Evolutionary conservation across 2,113 vertebrate species (phyloP), one percentile per base, ranked within the genome.

Genomic region (Psittacula cyanocephala): DNA sequence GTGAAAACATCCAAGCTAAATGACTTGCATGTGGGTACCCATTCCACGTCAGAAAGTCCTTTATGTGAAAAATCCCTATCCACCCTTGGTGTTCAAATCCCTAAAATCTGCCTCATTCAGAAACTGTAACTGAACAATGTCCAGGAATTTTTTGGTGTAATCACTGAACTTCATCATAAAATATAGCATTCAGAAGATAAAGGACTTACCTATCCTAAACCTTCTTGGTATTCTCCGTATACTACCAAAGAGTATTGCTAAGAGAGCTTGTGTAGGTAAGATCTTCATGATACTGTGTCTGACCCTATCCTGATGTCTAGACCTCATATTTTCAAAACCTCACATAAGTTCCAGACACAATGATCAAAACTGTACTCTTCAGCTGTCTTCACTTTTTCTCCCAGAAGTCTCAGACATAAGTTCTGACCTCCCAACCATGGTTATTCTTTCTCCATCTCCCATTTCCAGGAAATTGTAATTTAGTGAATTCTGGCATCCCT

Each of bases 291-390:
- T 27, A 39, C 10, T 13, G 25, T 39, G 17, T 67, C 37, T 55
- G 44, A 60, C 3, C 3, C 7, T 37, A 39, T 53, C 10, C 9
- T 43, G 6, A 28, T 50, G 5, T 33, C n/a, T 25, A 52, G 27
- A 49, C 5, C 11, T 72, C 10, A 0, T 28, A 33, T 69, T 69
- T 80, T 86, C 29, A 17, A 77, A 85, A 83, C 37, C 12, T 2
- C 27, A 27, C 0, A 0, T 5, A 62, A 71, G 3, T 2, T 60
- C 35, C 35, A 86, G 47, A 60, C 10, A 80, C 12, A 60, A 2
- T 35, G 29, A 50, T 50, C 22, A 60, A 93, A 49, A 10, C 5
- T 28, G 8, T 35, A 55, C 17, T n/a, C 29, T 69, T 71, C 37
- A 33, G 25, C 4, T 62, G 5, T 33, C 65, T 69, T 77, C 46